Evolutionary conservation across 2,113 vertebrate species (phyloP), one percentile per base, ranked within the genome.

Genomic region (Phalacrocorax brasilianus): DNA sequence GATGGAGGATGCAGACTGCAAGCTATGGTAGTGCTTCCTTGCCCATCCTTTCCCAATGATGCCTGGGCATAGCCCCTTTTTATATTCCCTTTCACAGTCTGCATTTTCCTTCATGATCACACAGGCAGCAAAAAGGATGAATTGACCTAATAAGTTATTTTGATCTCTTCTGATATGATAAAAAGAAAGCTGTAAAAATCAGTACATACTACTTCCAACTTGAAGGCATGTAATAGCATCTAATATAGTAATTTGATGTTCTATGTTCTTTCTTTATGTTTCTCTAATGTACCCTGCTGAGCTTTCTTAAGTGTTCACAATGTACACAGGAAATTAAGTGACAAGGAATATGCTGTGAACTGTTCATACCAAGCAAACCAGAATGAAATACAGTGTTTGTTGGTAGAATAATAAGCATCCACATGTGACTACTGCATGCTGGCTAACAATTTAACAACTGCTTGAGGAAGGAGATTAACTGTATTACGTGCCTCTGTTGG

Each of bases 261-360:
- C 84, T 91, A 1, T 88, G 44, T 53, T 88, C 52, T 75, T 95
- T 75, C 90, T 89, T 62, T 92, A 61, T 42, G 47, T 89, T 95
- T 94, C 83, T 89, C 35, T 75, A 47, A 52, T 56, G 61, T 24
- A 89, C 72, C 92, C 79, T 53, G 35, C 86, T 61, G 86, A 81
- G 79, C 65, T 72, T 92, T 89, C 15, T 0, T 47, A 92, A 81
- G 73, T 9, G n/a, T 38, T 93, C 66, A 80, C 83, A 92, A 86
- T 85, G 72, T 75, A 95, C 76, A 85, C 82, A 94, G 91, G 92
- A 89, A 96, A 94, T 96, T 61, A 91, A 91, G 50, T 75, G 76
- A 87, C 76, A 92, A 87, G 91, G 92, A 75, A 35, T 95, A 73
- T 62, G 56, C 84, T 92, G 77, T 72, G 84, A 96, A 88, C 56